These are phyloP conservation scores for Phodopus roborovskii DNA, from an alignment of 2,113 vertebrate species.

Conservation along the genomic window DNA sequence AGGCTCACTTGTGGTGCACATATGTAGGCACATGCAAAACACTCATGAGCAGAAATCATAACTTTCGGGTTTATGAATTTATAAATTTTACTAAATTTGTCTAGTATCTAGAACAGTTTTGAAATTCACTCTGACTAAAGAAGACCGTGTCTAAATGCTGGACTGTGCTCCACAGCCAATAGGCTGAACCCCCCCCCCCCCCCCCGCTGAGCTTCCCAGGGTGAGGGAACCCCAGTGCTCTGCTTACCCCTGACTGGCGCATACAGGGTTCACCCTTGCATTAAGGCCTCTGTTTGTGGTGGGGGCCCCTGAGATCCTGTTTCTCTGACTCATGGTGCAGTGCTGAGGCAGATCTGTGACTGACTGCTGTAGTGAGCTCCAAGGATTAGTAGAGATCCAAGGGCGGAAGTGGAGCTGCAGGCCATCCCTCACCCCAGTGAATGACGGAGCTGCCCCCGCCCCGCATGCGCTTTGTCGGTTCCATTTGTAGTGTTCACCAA, in stretches of 20 bases:
- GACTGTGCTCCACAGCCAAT: neutral
- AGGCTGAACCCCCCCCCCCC: neutral
- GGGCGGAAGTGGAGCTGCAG: neutral
- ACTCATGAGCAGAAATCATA: neutral
- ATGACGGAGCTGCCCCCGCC: neutral
- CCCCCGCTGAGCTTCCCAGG: neutral
- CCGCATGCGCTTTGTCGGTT: neutral
- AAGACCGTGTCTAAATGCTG: neutral
- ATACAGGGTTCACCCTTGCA: no score
- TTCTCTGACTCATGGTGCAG: neutral
- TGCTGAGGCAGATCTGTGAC: neutral
- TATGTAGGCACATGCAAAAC: neutral
- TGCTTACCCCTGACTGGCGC: neutral
- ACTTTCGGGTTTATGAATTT: neutral
- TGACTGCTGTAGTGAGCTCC: neutral
- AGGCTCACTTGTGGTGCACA: neutral
- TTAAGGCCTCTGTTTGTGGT: neutral
- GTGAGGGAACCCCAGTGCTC: neutral
- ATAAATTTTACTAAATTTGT: neutral
- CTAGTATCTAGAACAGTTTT: neutral
- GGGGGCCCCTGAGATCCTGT: neutral
- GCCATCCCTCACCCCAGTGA: neutral
- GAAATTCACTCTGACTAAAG: constrained; percentile 30
- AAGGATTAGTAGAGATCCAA: neutral
- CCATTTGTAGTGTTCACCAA: neutral